These are phyloP conservation scores for Apodemia mormo DNA, from an alignment of 2,888 invertebrate species.

Conservation along the genomic window DNA sequence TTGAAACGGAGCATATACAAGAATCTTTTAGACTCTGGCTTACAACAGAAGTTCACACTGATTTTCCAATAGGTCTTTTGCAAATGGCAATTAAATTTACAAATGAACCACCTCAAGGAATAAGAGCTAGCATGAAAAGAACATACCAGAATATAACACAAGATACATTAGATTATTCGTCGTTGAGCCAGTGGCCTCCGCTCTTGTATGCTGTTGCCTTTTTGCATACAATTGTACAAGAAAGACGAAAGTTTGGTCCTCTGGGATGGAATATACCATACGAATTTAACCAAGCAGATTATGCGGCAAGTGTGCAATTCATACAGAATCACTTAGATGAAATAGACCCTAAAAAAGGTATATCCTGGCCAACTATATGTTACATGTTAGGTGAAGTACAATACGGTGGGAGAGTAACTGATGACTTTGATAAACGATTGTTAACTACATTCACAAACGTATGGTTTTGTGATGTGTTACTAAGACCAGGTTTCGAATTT, in stretches of 20 bases:
- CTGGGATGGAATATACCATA: constrained; percentile 98
- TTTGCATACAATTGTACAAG: constrained; percentile 96
- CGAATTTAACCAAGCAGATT: constrained; percentile 98
- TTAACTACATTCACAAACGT: constrained; percentile 96
- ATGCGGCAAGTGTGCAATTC: constrained; percentile 97
- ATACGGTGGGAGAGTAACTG: constrained; percentile 95
- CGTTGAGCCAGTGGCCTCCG: constrained; percentile 96
- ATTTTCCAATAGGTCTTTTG: constrained; percentile 93
- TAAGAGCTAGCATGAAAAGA: constrained; percentile 93
- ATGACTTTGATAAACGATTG: constrained; percentile 97
- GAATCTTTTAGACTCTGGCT: constrained; percentile 95
- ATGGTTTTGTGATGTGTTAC: constrained; percentile 96
- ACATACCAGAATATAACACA: constrained; percentile 95
- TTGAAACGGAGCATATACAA: constrained; percentile 91
- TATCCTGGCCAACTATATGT: constrained; percentile 98
- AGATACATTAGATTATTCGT: constrained; percentile 95
- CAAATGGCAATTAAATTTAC: constrained; percentile 98
- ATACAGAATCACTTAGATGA: constrained; percentile 98
- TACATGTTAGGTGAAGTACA: constrained; percentile 98
- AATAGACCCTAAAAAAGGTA: constrained; percentile 97
- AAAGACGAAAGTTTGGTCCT: constrained; percentile 96
- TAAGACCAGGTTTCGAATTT: constrained; percentile 95
- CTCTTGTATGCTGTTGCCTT: constrained; percentile 96
- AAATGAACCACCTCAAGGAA: constrained; percentile 98
- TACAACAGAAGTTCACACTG: constrained; percentile 95